phyloP scores from a whole-genome alignment of 2,113 vertebrate species.

The Hepsetus odoe region DNA sequence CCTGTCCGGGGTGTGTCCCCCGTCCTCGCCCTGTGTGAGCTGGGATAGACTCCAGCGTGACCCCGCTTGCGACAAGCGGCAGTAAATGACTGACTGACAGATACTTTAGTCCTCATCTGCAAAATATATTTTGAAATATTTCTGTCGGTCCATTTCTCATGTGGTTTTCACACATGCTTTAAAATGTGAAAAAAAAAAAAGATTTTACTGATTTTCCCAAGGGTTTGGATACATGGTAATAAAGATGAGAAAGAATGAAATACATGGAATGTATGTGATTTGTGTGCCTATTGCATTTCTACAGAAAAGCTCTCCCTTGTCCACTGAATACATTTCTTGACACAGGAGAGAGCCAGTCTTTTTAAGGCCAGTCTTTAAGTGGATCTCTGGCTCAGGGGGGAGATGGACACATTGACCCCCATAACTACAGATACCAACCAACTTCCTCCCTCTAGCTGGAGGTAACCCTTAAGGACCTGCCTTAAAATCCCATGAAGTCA shows the following conservation, averaged over 20 bases:
- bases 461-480: constrained; percentile 40
- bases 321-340: constrained; percentile 49
- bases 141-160: no score
- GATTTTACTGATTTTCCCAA: no score
- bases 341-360: constrained; percentile 32
- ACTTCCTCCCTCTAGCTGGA: constrained; percentile 23
- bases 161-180: no score
- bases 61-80: no score
- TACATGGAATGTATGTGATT: neutral
- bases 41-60: no score
- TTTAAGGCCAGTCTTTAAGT: neutral
- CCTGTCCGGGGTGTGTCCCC: no score
- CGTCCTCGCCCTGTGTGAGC: no score
- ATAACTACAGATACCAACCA: constrained; percentile 33
- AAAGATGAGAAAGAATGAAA: neutral
- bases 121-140: no score
- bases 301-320: constrained; percentile 27
- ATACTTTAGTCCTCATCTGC: no score
- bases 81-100: no score
- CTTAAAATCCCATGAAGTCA: constrained; percentile 45
- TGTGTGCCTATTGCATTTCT: constrained; percentile 21
- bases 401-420: constrained; percentile 6
- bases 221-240: no score
- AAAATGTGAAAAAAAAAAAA: no score
- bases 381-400: constrained; percentile 20